Evolutionary conservation across 2,888 invertebrate genomes (phyloP).

Genomic region (Bimastos eiseni): DNA sequence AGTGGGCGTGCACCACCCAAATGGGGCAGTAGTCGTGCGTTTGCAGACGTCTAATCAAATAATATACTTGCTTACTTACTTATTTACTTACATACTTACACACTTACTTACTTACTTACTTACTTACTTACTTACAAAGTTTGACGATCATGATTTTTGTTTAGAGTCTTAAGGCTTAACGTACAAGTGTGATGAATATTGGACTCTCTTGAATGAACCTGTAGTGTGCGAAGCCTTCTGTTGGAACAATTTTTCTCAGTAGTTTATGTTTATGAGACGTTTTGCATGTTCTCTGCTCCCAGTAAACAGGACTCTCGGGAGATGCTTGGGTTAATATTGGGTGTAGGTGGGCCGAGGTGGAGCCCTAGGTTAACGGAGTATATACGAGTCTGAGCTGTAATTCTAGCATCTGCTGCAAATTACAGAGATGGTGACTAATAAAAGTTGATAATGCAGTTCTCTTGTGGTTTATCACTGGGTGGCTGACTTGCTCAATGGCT

Average conservation of each 20-base stretch:
- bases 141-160: neutral
- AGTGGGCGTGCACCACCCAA: too few relatives aligned
- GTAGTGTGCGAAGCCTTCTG: neutral
- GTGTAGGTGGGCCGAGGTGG: neutral
- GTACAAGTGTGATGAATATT: neutral
- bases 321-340: neutral
- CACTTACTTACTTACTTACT: too few relatives aligned
- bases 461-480: too few relatives aligned
- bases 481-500: neutral
- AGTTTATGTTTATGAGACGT: neutral
- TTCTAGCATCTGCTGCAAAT: neutral
- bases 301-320: neutral
- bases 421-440: neutral
- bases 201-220: neutral
- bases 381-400: neutral
- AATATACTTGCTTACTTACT: too few relatives aligned
- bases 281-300: neutral
- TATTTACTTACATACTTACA: too few relatives aligned
- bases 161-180: too few relatives aligned
- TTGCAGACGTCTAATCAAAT: too few relatives aligned
- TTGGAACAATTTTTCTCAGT: neutral
- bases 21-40: too few relatives aligned
- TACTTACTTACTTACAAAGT: too few relatives aligned
- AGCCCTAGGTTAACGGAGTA: neutral
- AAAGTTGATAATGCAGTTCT: neutral